These are phyloP conservation scores for Microctonus aethiopoides DNA, from an alignment of 2,888 invertebrate species.

Conservation along the genomic window DNA sequence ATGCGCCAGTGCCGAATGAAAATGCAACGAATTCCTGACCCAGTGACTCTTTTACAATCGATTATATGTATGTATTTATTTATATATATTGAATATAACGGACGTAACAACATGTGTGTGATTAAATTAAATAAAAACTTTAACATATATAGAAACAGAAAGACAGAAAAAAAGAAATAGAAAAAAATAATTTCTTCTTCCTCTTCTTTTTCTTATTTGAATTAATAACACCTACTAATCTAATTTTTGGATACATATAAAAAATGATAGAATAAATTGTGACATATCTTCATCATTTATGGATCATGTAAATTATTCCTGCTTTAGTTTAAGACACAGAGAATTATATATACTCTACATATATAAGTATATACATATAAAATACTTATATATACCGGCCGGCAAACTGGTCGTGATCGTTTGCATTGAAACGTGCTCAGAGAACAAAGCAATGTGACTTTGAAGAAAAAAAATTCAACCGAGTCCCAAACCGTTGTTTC, in stretches of 20 bases:
- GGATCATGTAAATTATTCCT: slow-evolving; percentile 25
- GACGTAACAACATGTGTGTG: neutral
- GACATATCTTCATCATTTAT: neutral
- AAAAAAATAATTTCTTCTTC: neutral
- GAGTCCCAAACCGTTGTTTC: neutral
- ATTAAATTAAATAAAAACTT: neutral
- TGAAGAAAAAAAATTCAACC: neutral
- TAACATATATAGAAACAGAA: neutral
- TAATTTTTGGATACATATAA: neutral
- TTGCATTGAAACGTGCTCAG: slow-evolving; percentile 46
- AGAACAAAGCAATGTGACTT: slow-evolving; percentile 37
- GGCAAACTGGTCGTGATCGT: slow-evolving; percentile 41
- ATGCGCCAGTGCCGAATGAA: slow-evolving; percentile 18
- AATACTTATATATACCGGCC: neutral
- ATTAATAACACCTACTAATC: neutral
- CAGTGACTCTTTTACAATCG: slow-evolving; percentile 45
- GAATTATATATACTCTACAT: no score
- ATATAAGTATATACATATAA: no score
- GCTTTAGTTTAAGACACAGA: slow-evolving; percentile 36
- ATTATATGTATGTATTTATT: slow-evolving; percentile 24
- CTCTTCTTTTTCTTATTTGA: no score
- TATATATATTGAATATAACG: slow-evolving; percentile 6
- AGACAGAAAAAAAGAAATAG: neutral
- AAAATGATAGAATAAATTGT: no score
- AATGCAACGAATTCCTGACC: slow-evolving; percentile 47